These are phyloP conservation scores for Imbricaverruca yamaguchii DNA, from an alignment of 2,888 invertebrate species.

Conservation along the genomic window DNA sequence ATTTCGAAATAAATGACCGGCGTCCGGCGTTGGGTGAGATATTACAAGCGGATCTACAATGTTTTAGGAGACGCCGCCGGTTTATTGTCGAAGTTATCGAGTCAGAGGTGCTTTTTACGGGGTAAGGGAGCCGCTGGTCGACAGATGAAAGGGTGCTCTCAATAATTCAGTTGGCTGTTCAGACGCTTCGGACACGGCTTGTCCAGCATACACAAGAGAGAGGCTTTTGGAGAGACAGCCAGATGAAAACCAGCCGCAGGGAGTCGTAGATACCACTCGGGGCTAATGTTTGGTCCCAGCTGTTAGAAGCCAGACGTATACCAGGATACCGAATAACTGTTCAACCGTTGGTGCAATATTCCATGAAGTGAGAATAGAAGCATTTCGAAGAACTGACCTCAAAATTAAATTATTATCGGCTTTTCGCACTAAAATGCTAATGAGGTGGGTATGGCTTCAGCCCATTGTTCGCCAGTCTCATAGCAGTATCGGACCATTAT, in stretches of 20 bases:
- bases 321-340: no score
- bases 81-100: constrained; percentile 20
- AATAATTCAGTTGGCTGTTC: not conserved
- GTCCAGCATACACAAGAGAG: not conserved
- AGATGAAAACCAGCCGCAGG: not conserved
- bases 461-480: no score
- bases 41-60: not conserved
- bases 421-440: no score
- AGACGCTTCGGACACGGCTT: not conserved
- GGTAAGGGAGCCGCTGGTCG: not conserved
- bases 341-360: no score
- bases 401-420: no score
- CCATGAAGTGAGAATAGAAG: no score
- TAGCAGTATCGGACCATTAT: no score
- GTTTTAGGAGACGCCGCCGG: constrained; percentile 18
- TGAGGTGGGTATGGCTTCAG: no score
- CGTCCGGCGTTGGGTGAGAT: constrained; percentile 14
- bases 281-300: not conserved
- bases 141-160: constrained; percentile 18
- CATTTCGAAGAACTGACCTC: no score
- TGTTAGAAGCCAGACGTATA: no score
- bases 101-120: not conserved
- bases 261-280: not conserved
- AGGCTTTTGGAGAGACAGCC: not conserved
- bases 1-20: constrained; percentile 20